These are phyloP conservation scores for Gila robusta DNA, from an alignment of 2,797 vertebrate species.

Conservation along the genomic window DNA sequence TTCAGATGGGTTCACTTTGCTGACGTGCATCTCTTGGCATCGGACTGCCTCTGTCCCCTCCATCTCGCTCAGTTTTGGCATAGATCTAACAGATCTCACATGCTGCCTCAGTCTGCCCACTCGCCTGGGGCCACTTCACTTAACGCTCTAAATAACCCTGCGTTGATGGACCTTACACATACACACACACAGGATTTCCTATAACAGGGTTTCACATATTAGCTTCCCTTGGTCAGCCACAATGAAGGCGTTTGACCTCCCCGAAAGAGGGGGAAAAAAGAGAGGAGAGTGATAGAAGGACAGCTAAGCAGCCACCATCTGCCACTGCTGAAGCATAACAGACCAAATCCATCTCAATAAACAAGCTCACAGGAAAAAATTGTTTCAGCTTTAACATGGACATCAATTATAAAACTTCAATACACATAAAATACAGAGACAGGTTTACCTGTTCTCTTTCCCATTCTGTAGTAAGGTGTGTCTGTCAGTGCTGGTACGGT, in stretches of 20 bases:
- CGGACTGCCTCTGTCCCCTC: slow-evolving; percentile 15
- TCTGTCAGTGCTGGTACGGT: slow-evolving; percentile 85
- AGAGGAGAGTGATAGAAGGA: slow-evolving; percentile 31
- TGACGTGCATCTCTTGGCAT: slow-evolving; percentile 21
- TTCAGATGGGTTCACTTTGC: slow-evolving; percentile 9
- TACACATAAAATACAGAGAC: background rate
- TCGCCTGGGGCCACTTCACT: slow-evolving; percentile 73
- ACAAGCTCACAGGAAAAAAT: slow-evolving; percentile 8
- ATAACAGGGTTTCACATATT: slow-evolving; percentile 38
- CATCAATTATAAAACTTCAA: background rate
- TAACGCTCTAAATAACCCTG: slow-evolving; percentile 77
- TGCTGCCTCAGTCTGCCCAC: slow-evolving; percentile 57
- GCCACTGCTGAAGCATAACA: slow-evolving; percentile 32
- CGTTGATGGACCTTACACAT: slow-evolving; percentile 32
- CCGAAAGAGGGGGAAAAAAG: slow-evolving; percentile 19
- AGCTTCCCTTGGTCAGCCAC: slow-evolving; percentile 17
- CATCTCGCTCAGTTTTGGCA: slow-evolving; percentile 37
- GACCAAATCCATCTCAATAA: slow-evolving; percentile 38
- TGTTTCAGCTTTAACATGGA: background rate
- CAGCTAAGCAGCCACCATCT: slow-evolving; percentile 34
- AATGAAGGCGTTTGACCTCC: background rate
- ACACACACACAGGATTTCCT: slow-evolving; percentile 32
- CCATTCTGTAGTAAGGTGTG: slow-evolving; percentile 90
- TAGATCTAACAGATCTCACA: slow-evolving; percentile 40
- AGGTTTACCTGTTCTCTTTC: slow-evolving; percentile 92